Percentiles rank a stretch among this genome's conserved stretches.
phyloP scores from a whole-genome alignment of 2,113 vertebrate genomes.

The Lepus europaeus region DNA sequence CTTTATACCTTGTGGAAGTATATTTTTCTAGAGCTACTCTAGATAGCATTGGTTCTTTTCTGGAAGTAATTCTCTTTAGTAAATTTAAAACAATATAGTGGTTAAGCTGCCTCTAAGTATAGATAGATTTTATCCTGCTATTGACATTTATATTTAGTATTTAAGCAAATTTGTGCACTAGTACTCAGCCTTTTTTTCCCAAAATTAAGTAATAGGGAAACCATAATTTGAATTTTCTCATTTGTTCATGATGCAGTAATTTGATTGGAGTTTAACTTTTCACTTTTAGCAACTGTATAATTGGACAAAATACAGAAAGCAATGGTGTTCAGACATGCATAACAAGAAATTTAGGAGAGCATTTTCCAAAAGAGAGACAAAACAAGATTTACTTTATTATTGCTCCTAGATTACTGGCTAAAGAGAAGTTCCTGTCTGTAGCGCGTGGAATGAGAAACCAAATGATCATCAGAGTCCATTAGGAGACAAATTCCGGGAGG shows the following conservation, averaged over 20 bases:
- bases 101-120: neutral
- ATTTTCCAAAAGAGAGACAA: neutral
- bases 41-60: neutral
- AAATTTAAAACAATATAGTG: neutral
- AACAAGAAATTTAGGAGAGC: neutral
- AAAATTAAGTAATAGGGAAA: constrained; percentile 10
- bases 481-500: neutral
- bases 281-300: neutral
- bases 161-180: neutral
- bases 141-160: neutral
- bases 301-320: constrained; percentile 12
- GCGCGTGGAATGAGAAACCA: neutral
- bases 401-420: neutral
- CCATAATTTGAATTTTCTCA: neutral
- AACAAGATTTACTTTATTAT: neutral
- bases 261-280: neutral
- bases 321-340: neutral
- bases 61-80: neutral
- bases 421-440: neutral
- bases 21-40: neutral
- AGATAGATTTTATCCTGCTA: neutral
- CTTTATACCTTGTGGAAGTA: neutral
- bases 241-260: neutral
- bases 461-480: neutral
- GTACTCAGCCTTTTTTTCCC: neutral